Evolutionary conservation across 1,140 invertebrate species (phyloP), one percentile per base, ranked within the genome.

Genomic region (Lepidotrigona ventralis): DNA sequence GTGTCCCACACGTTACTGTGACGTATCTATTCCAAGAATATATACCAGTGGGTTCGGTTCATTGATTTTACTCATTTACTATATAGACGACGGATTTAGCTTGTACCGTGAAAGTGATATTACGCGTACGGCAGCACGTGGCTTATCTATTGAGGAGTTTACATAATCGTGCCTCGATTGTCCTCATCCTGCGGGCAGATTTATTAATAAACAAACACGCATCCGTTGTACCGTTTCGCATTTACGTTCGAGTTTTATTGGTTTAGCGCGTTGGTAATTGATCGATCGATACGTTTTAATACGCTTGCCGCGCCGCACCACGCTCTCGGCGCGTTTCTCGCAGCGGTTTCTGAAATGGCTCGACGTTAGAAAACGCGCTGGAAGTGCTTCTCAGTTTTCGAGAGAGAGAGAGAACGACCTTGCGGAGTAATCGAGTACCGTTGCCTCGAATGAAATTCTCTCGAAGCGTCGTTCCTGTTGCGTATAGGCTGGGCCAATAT

Each of bases 21-120:
- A 64, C 58, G 39, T 46, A 81, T 75, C 80, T 73, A 76, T 39
- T 26, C 71, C 6, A 68, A n/a, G 63, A 46, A 46, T 19, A 69
- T 21, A 23, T 26, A 74, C 33, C 51, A 2, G 51, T 58, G 71
- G 63, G 56, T 56, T 33, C 54, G 71, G 56, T 78, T 83, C 77
- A 88, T 87, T 79, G 83, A 88, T 85, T 46, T 85, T 70, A 56
- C 53, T n/a, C 15, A n/a, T n/a, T n/a, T n/a, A n/a, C n/a, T n/a
- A n/a, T n/a, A n/a, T n/a, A n/a, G 79, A 23, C n/a, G 66, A 68
- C 58, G 19, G 81, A 54, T 71, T 86, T 74, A 81, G 70, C 78
- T 39, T 26, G 70, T 29, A 84, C 11, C 77, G 85, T 74, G 63
- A 84, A 86, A 84, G 77, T 60, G 69, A 85, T 87, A 68, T 84